phyloP scores from a whole-genome alignment of 1,140 invertebrate genomes.

The Philaenus spumarius region DNA sequence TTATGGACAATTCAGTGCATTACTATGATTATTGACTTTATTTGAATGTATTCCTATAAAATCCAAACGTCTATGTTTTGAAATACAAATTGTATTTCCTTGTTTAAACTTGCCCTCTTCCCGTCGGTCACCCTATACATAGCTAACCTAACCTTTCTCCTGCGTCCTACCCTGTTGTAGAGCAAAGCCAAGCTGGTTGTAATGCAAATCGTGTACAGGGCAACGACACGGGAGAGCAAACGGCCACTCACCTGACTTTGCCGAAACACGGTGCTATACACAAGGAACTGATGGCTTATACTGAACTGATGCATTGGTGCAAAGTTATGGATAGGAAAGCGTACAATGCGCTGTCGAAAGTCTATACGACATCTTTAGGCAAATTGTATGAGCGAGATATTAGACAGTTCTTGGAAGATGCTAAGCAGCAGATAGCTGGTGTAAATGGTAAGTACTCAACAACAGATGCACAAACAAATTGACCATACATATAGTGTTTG shows the following conservation, averaged over 20 bases:
- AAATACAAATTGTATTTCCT: too few species aligned
- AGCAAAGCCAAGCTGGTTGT: conserved; percentile 4
- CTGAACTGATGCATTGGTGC: conserved; percentile 85
- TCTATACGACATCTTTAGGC: conserved; percentile 69
- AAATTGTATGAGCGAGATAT: conserved; percentile 83
- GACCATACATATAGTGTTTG: too few species aligned
- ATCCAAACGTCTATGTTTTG: too few species aligned
- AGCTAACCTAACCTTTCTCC: too few species aligned
- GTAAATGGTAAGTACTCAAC: conserved; percentile 34
- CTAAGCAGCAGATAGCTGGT: conserved; percentile 47
- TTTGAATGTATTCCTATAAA: too few species aligned
- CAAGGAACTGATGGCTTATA: conserved; percentile 73
- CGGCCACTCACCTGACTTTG: conserved; percentile 51
- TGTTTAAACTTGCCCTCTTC: too few species aligned
- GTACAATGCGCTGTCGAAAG: conserved; percentile 70
- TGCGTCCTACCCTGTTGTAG: background rate
- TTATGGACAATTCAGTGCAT: too few species aligned
- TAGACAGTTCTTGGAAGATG: conserved; percentile 69
- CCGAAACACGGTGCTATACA: conserved; percentile 74
- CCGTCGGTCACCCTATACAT: too few species aligned
- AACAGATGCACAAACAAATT: too few species aligned
- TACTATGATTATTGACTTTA: too few species aligned
- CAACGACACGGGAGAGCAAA: conserved; percentile 55
- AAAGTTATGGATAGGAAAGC: conserved; percentile 77
- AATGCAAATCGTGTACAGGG: conserved; percentile 41